Conservation (phyloP, 2,888 invertebrate genomes). For the Leptura quadrifasciata region DNA sequence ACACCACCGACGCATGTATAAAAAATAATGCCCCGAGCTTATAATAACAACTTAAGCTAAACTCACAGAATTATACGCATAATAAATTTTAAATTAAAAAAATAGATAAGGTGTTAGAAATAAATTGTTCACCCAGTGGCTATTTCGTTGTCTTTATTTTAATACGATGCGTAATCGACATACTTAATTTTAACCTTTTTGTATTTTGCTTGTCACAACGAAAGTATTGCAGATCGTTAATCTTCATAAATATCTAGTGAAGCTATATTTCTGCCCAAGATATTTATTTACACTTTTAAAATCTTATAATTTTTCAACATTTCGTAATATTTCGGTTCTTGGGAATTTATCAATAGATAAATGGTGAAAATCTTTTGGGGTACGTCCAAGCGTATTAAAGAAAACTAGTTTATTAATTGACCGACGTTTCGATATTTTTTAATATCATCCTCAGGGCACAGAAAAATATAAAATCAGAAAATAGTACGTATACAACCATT, state of each 20-base stretch:
- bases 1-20: slow-evolving; percentile 6
- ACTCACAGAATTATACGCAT: not conserved
- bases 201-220: not conserved
- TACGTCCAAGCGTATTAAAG: too few species aligned
- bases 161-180: not conserved
- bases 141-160: slow-evolving; percentile 15
- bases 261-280: too few species aligned
- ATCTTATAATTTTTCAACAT: too few species aligned
- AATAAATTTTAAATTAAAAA: slow-evolving; percentile 21
- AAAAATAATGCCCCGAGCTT: slow-evolving; percentile 13
- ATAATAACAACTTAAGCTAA: slow-evolving; percentile 2
- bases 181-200: not conserved
- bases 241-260: not conserved
- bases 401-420: too few species aligned
- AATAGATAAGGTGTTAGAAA: slow-evolving; percentile 22
- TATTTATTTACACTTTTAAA: too few species aligned
- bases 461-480: too few species aligned
- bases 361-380: too few species aligned
- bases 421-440: too few species aligned
- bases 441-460: too few species aligned
- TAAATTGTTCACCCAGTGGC: slow-evolving; percentile 18
- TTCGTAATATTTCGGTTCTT: too few species aligned
- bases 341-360: too few species aligned
- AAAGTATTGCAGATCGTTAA: not conserved
- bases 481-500: too few species aligned